Evolutionary conservation across 2,113 vertebrate genomes (phyloP).

Genomic region (Arothron firmamentum): DNA sequence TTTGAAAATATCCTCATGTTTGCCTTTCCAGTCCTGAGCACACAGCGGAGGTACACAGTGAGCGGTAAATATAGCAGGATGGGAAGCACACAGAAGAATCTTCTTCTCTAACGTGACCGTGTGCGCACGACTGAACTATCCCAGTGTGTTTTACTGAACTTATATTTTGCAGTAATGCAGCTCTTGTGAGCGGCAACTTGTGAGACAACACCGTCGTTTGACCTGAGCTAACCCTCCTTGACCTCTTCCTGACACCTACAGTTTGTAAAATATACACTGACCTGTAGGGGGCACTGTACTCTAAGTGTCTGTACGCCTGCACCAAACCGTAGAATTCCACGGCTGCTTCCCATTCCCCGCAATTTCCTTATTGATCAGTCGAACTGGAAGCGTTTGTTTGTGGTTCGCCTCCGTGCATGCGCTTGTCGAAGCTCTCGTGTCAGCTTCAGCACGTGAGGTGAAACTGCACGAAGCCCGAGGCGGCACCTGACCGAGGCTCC

Average conservation of each 20-base stretch:
- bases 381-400: too few species aligned
- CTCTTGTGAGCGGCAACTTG: neutral
- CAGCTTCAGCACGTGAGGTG: too few species aligned
- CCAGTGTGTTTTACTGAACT: neutral
- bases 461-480: too few species aligned
- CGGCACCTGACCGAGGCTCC: too few species aligned
- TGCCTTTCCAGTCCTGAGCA: slow-evolving; percentile 62
- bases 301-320: slow-evolving; percentile 28
- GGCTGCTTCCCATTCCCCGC: too few species aligned
- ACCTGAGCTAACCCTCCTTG: slow-evolving; percentile 42
- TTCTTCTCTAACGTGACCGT: slow-evolving; percentile 7
- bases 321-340: neutral
- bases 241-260: too few species aligned
- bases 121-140: neutral
- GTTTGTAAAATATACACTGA: neutral
- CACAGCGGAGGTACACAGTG: slow-evolving; percentile 61
- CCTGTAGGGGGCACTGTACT: slow-evolving; percentile 70
- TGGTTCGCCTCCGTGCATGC: too few species aligned
- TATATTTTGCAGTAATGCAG: neutral
- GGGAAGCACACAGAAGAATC: slow-evolving; percentile 29
- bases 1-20: slow-evolving; percentile 63
- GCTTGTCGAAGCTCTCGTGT: too few species aligned
- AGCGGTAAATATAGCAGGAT: slow-evolving; percentile 62
- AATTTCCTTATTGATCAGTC: too few species aligned
- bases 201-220: neutral